A percentile compares a stretch with the other conserved stretches of the same genome.
These are phyloP conservation scores for Habropoda laboriosa DNA, from an alignment of 1,140 invertebrate species.

Conservation along the genomic window DNA sequence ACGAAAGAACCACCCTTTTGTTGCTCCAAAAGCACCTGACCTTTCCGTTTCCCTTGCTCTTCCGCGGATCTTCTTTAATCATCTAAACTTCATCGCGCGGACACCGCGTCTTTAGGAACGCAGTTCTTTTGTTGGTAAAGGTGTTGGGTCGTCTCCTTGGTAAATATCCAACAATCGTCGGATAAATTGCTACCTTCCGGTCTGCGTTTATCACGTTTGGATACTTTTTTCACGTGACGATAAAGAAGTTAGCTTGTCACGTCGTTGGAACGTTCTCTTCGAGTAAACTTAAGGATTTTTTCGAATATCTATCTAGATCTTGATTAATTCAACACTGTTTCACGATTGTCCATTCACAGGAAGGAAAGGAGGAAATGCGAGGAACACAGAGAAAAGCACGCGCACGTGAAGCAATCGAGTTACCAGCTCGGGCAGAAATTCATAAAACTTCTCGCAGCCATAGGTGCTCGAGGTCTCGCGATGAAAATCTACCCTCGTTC, in stretches of 20 bases:
- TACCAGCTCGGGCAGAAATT: conserved; percentile 2
- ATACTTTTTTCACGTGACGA: not conserved
- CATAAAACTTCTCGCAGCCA: conserved; percentile 28
- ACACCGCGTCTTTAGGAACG: not conserved
- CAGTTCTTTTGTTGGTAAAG: not conserved
- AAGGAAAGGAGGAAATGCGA: too few relatives aligned
- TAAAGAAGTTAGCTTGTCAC: not conserved
- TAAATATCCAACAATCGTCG: not conserved
- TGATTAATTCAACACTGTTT: not conserved
- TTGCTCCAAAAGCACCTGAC: conserved; percentile 15
- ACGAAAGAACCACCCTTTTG: conserved; percentile 9
- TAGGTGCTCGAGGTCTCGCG: not conserved
- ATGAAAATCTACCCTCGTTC: conserved; percentile 5
- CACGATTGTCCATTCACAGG: not conserved
- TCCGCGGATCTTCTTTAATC: not conserved
- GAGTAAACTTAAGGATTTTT: not conserved
- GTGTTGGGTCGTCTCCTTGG: not conserved
- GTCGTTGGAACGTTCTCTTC: not conserved
- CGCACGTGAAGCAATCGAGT: not conserved
- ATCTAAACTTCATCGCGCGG: not conserved
- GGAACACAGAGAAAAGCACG: not conserved
- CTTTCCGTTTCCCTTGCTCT: conserved; percentile 2
- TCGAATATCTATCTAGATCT: too few relatives aligned
- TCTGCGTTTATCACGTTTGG: not conserved
- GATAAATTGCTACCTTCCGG: conserved; percentile 15